Percentiles rank a stretch among this genome's conserved stretches.
Evolutionary conservation across 2,113 vertebrate genomes (phyloP).

Genomic region (Alectura lathami): DNA sequence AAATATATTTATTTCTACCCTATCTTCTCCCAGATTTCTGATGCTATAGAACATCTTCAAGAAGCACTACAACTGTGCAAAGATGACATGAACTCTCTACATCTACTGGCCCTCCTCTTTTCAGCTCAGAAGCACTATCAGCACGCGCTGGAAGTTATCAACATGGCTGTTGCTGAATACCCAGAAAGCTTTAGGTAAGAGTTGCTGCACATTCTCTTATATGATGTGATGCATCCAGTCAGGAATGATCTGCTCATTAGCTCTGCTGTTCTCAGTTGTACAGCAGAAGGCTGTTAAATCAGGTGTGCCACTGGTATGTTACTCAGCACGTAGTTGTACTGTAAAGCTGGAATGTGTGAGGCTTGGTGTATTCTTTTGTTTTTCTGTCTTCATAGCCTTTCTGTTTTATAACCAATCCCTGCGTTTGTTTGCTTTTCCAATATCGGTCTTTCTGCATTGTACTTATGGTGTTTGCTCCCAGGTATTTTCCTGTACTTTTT

Average conservation of each 20-base stretch:
- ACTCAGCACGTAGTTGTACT: neutral
- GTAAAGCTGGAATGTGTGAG: neutral
- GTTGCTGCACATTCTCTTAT: neutral
- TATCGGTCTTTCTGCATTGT: neutral
- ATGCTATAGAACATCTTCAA: constrained; percentile 90
- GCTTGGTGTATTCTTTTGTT: neutral
- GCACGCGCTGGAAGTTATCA: constrained; percentile 88
- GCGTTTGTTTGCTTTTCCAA: neutral
- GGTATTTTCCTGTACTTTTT: neutral
- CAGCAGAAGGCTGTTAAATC: neutral
- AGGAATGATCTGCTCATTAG: neutral
- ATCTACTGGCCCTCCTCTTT: constrained; percentile 92
- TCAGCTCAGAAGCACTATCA: constrained; percentile 95
- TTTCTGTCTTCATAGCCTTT: neutral
- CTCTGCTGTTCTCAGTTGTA: neutral
- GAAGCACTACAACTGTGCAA: constrained; percentile 81
- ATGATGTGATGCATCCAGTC: neutral
- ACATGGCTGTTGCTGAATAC: constrained; percentile 89
- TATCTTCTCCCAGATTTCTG: constrained; percentile 81
- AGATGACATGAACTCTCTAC: constrained; percentile 90
- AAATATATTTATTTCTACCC: neutral
- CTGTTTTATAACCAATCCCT: neutral
- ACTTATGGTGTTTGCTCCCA: neutral
- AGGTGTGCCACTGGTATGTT: neutral
- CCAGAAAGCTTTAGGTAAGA: constrained; percentile 94